phyloP scores from a whole-genome alignment of 2,113 vertebrate genomes.

The Bostrychus sinensis region DNA sequence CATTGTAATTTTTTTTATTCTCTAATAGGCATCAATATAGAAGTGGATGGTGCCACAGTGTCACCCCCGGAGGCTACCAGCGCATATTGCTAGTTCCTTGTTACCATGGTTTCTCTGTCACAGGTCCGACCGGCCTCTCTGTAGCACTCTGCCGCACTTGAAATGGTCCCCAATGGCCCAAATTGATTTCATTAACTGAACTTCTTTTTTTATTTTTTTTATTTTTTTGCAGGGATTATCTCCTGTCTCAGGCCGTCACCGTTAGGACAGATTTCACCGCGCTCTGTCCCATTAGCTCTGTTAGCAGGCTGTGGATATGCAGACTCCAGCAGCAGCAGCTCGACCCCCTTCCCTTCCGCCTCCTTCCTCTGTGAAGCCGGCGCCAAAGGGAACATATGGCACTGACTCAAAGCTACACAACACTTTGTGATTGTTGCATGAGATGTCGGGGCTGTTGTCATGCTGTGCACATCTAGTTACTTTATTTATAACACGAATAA shows the following conservation, averaged over 20 bases:
- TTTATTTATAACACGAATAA: conserved; percentile 23
- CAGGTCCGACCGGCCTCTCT: conserved; percentile 26
- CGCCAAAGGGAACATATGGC: conserved; percentile 57
- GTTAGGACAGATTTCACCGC: conserved; percentile 51
- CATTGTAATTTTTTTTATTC: neutral
- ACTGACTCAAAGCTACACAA: conserved; percentile 27
- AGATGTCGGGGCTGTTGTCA: conserved; percentile 10
- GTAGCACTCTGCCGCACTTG: conserved; percentile 42
- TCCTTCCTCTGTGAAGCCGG: conserved; percentile 18
- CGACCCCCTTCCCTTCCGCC: conserved; percentile 5
- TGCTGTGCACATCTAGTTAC: conserved; percentile 24
- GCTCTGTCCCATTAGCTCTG: conserved; percentile 58
- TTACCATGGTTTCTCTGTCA: conserved; percentile 57
- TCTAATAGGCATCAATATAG: conserved; percentile 38
- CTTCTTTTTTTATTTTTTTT: conserved; percentile 11
- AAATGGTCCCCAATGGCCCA: conserved; percentile 56
- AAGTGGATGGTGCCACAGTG: conserved; percentile 19
- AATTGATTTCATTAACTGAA: conserved; percentile 59
- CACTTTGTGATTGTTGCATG: conserved; percentile 26
- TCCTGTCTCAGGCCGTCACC: conserved; percentile 15
- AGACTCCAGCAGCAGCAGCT: neutral
- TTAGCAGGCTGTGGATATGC: conserved; percentile 36
- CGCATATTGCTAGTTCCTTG: conserved; percentile 8
- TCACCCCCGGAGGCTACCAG: conserved; percentile 21
- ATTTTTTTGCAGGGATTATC: conserved; percentile 61